Conservation (phyloP, 2,888 invertebrate genomes). For the Lumbricus terrestris region DNA sequence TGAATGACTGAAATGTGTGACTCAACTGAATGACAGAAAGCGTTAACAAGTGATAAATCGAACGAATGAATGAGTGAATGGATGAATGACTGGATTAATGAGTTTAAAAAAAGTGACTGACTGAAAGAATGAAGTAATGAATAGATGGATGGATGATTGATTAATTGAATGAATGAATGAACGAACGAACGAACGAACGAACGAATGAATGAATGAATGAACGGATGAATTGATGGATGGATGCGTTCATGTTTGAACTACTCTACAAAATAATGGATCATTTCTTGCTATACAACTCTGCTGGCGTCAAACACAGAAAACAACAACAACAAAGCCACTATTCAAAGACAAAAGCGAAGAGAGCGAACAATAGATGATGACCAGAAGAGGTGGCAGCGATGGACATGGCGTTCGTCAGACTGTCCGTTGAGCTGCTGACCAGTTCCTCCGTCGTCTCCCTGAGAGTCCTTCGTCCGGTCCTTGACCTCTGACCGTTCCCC, state of each 20-base stretch:
- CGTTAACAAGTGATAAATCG: too few species aligned
- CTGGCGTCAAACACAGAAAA: too few species aligned
- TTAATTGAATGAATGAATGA: neutral
- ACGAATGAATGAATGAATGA: neutral
- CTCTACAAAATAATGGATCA: neutral
- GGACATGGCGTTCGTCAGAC: constrained; percentile 4
- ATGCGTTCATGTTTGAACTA: neutral
- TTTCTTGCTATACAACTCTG: too few species aligned
- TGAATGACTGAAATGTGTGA: neutral
- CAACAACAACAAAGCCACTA: too few species aligned
- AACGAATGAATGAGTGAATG: neutral
- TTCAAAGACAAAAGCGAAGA: neutral
- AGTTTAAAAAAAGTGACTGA: neutral
- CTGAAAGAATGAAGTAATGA: too few species aligned
- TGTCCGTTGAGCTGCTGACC: constrained; percentile 5
- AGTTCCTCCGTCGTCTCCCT: neutral
- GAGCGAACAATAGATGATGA: neutral
- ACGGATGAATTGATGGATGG: neutral
- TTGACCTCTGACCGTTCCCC: constrained; percentile 4
- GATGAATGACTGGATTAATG: neutral
- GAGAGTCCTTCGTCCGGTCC: neutral
- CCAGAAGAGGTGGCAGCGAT: neutral
- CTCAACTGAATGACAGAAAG: too few species aligned
- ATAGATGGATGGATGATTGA: neutral
- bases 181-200: neutral